Conservation (phyloP, 2,888 invertebrate species). For the Plagodis pulveraria region DNA sequence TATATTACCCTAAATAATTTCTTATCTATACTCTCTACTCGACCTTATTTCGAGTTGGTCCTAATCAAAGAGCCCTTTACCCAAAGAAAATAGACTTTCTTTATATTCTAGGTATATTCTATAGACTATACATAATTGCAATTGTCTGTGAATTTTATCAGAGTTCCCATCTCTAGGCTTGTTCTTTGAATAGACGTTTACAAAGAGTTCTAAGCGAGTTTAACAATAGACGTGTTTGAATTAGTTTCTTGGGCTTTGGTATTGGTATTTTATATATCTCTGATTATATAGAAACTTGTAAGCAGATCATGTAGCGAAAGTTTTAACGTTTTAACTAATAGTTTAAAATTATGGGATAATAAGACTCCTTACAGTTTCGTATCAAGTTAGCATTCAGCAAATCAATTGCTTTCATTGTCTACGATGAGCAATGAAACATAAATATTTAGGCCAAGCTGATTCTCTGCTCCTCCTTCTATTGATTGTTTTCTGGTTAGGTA, state of each 20-base stretch:
- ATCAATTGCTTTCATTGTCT: no score
- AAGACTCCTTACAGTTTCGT: no score
- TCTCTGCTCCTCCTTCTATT: no score
- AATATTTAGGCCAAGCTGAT: no score
- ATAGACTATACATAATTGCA: slow-evolving; percentile 29
- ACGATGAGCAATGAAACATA: no score
- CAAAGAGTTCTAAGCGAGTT: slow-evolving; percentile 14
- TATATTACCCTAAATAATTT: slow-evolving; percentile 14
- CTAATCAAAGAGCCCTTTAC: slow-evolving; percentile 37
- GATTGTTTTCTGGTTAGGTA: no score
- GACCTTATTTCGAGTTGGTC: slow-evolving; percentile 34
- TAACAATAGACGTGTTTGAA: slow-evolving; percentile 12
- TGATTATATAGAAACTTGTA: no score
- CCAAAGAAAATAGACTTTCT: slow-evolving; percentile 14
- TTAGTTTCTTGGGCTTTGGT: slow-evolving; percentile 5
- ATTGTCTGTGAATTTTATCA: slow-evolving; percentile 41
- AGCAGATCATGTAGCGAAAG: no score
- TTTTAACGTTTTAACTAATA: no score
- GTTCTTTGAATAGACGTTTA: slow-evolving; percentile 36
- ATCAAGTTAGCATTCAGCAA: no score
- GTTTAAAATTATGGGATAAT: no score
- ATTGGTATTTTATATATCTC: no score
- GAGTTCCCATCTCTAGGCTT: slow-evolving; percentile 31
- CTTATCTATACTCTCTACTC: slow-evolving; percentile 26
- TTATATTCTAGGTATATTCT: slow-evolving; percentile 8